Evolutionary conservation across 2,888 invertebrate species (phyloP), one percentile per base, ranked within the genome.

Genomic region (Eristalis tenax): DNA sequence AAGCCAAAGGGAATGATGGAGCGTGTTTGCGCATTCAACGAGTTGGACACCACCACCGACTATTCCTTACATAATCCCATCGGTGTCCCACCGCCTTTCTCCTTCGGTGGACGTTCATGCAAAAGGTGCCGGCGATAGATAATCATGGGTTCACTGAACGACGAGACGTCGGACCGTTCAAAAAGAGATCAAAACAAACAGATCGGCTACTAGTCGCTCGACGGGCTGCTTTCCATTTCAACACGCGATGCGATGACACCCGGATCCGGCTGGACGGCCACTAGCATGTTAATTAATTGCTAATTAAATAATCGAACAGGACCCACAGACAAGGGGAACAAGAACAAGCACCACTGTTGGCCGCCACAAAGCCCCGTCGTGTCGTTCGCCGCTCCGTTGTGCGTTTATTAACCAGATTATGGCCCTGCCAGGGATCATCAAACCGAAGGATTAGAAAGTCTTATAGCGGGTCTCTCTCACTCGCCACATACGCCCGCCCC

Each of bases 251-350:
- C 43, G 18, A 50, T 6, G 18, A 18, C 0, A 13, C 38, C 13
- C 13, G 38, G 13, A 11, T 38, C 38, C 38, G 50, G 50, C 50
- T 1, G 8, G 50, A 18, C 38, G 13, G 35, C 66, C 65, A 43
- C 43, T 73, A 38, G 35, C 64, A 85, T 85, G 80, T 38, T 81
- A 84, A 85, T 85, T 85, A 85, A 80, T 85, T 85, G 80, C 63
- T 85, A 76, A 77, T 85, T 85, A 85, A 81, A 81, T 85, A 80
- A 80, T 80, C 76, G 69, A 73, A 80, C 38, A 22, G 63, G 74
- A 13, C 23, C 26, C 11, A 23, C 26, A 26, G 23, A 50, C 18
- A 50, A 43, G 18, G 8, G 1, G 10, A 32, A 32, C 4, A 50
- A 11, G 13, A 38, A 38, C 38, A 38, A 38, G 38, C 13, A 38